Conservation (phyloP, 2,113 vertebrate genomes). For the Erythrocercus mccallii region DNA sequence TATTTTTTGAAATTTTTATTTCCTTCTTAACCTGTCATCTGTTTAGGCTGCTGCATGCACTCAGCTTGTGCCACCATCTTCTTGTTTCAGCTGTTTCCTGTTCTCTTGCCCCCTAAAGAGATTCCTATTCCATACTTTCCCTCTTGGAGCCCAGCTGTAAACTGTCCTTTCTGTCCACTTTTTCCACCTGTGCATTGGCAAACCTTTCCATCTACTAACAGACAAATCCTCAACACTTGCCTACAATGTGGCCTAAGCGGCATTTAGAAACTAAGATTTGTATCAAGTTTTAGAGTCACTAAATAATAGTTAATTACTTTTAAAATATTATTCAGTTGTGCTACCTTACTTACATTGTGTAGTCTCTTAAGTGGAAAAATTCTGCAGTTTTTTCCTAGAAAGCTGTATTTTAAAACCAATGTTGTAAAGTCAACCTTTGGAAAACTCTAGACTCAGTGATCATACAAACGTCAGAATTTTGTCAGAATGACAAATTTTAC, state of each 20-base stretch:
- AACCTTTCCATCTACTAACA: neutral
- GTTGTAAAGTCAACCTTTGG: neutral
- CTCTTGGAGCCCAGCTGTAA: neutral
- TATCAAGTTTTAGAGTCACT: neutral
- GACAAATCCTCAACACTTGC: accelerated
- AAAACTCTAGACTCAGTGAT: neutral
- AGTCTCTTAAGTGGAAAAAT: neutral
- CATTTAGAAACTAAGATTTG: neutral
- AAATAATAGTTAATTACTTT: neutral
- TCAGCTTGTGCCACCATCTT: neutral
- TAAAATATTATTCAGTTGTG: neutral
- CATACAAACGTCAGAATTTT: neutral
- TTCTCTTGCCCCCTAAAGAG: neutral
- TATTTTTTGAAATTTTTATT: neutral
- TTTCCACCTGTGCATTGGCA: neutral
- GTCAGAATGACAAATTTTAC: neutral
- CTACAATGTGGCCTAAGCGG: neutral
- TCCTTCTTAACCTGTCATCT: neutral
- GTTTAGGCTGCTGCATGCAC: neutral
- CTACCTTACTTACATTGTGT: neutral
- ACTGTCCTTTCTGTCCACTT: neutral
- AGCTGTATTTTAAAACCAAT: neutral
- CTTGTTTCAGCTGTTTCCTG: neutral
- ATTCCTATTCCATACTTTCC: neutral
- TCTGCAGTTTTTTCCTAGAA: neutral